A percentile compares a stretch with the other conserved stretches of the same genome.
Evolutionary conservation across 2,888 invertebrate species (phyloP).

Genomic region (Nymphalis c-album): DNA sequence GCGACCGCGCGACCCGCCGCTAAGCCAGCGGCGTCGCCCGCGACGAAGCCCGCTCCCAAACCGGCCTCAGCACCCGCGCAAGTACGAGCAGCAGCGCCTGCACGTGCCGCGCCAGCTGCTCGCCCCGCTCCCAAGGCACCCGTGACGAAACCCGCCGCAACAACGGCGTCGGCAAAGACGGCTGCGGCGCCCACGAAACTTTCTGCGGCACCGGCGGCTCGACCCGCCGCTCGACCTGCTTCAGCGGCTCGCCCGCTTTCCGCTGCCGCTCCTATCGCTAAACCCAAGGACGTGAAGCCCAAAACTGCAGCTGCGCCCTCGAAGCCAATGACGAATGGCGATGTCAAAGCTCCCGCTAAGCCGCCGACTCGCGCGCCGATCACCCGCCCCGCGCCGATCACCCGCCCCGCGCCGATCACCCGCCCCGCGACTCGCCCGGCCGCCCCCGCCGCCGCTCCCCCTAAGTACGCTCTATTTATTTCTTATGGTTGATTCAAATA

Average conservation of each 20-base stretch:
- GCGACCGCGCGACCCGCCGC: constrained; percentile 57
- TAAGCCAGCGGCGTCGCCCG: constrained; percentile 40
- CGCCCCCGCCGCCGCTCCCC: constrained; percentile 42
- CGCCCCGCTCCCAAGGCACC: constrained; percentile 43
- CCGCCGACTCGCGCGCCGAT: constrained; percentile 48
- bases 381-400: constrained; percentile 48
- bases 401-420: constrained; percentile 48
- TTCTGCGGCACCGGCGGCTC: constrained; percentile 24
- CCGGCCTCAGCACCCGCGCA: constrained; percentile 28
- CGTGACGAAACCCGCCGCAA: constrained; percentile 44
- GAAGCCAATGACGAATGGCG: constrained; percentile 80
- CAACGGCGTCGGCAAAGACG: constrained; percentile 63
- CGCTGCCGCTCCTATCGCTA: constrained; percentile 41
- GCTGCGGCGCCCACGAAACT: constrained; percentile 65
- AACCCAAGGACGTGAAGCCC: constrained; percentile 45
- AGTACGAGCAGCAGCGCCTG: constrained; percentile 20
- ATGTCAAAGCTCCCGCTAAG: constrained; percentile 52
- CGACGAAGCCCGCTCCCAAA: constrained; percentile 39
- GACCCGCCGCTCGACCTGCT: constrained; percentile 33
- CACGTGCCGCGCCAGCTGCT: constrained; percentile 36
- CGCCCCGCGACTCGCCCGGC: constrained; percentile 39
- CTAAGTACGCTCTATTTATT: constrained; percentile 47
- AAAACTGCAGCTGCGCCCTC: constrained; percentile 55
- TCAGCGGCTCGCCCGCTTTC: constrained; percentile 29
- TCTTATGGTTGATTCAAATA: not conserved